phyloP scores from a whole-genome alignment of 2,113 vertebrate species.

The Taurulus bubalis region DNA sequence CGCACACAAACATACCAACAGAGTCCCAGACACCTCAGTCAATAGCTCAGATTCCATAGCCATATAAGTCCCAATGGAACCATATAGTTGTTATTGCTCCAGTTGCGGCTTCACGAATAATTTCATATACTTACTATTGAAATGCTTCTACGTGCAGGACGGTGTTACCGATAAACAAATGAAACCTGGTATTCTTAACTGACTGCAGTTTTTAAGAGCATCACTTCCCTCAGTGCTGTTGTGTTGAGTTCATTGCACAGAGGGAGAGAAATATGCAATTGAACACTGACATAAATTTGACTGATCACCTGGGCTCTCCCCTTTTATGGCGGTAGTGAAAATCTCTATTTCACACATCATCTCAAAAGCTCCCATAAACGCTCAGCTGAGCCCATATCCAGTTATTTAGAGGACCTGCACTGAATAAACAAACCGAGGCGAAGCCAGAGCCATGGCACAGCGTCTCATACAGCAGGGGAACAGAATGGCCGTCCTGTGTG shows the following conservation, averaged over 20 bases:
- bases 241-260: constrained; percentile 48
- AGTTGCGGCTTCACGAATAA: constrained; percentile 17
- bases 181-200: background rate
- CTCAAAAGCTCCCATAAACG: constrained; percentile 49
- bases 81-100: background rate
- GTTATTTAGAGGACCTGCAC: constrained; percentile 35
- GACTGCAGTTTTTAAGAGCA: background rate
- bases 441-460: background rate
- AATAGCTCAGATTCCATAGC: constrained; percentile 36
- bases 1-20: constrained; percentile 6
- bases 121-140: constrained; percentile 2
- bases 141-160: background rate
- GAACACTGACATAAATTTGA: constrained; percentile 52
- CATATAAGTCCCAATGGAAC: background rate
- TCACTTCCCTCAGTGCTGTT: background rate
- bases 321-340: constrained; percentile 53
- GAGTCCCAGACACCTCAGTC: constrained; percentile 1
- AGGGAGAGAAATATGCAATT: constrained; percentile 1
- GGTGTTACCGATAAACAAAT: constrained; percentile 10
- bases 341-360: constrained; percentile 65
- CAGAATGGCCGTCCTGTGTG: background rate
- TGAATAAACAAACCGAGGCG: constrained; percentile 16
- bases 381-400: constrained; percentile 32
- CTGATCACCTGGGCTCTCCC: constrained; percentile 31
- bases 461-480: background rate